phyloP scores from a whole-genome alignment of 2,113 vertebrate genomes.

The Ctenodactylus gundi region DNA sequence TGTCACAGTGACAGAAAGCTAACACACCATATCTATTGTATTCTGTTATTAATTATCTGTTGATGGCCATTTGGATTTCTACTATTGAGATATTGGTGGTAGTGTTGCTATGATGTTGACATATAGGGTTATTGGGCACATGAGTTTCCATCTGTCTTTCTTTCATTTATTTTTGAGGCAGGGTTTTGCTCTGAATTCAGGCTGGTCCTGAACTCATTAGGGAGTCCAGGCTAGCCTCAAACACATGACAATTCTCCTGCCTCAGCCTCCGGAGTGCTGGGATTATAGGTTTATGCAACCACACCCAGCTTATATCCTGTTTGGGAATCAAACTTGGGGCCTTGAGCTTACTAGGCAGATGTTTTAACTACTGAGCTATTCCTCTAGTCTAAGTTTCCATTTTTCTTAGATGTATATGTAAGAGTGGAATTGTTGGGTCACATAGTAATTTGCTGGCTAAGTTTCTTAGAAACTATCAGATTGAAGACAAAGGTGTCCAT shows the following conservation, averaged over 20 bases:
- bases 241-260: too few relatives aligned
- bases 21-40: not conserved
- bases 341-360: too few relatives aligned
- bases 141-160: constrained; percentile 36
- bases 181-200: too few relatives aligned
- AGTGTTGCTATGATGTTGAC: not conserved
- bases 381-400: constrained; percentile 32
- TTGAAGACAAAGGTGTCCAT: not conserved
- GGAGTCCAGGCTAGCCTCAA: too few relatives aligned
- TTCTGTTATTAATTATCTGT: not conserved
- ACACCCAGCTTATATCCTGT: too few relatives aligned
- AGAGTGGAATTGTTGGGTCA: not conserved
- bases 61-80: not conserved
- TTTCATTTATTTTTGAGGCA: too few relatives aligned
- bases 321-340: too few relatives aligned
- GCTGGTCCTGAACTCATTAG: too few relatives aligned
- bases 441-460: not conserved
- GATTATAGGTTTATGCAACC: too few relatives aligned
- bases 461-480: constrained; percentile 22
- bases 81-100: not conserved
- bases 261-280: too few relatives aligned
- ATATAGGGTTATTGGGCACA: not conserved
- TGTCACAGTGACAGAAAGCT: not conserved
- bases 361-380: too few relatives aligned
- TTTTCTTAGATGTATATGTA: not conserved